These are phyloP conservation scores for Xestia sexstrigata DNA, from an alignment of 2,888 invertebrate genomes.

Conservation along the genomic window DNA sequence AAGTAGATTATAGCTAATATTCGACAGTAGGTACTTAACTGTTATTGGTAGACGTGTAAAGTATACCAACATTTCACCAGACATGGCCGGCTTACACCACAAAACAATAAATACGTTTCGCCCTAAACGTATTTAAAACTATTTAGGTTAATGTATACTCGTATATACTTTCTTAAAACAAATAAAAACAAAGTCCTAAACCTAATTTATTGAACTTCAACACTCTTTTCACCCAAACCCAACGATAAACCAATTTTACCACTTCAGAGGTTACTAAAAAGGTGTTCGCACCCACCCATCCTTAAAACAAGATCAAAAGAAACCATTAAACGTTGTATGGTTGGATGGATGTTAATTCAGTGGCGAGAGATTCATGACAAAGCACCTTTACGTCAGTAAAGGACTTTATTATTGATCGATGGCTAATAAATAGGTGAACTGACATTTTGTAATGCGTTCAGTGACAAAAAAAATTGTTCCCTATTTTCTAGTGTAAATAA, in stretches of 20 bases:
- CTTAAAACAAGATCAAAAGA: conserved; percentile 34
- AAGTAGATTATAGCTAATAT: no score
- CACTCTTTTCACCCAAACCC: not conserved
- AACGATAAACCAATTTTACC: conserved; percentile 2
- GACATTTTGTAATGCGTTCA: not conserved
- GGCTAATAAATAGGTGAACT: not conserved
- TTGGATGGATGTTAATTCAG: conserved; percentile 18
- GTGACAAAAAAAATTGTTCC: not conserved
- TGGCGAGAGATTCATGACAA: conserved; percentile 8
- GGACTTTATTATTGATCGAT: conserved; percentile 6
- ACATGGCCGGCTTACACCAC: no score
- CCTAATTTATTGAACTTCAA: not conserved
- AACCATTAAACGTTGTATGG: conserved; percentile 2
- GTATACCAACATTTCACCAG: no score
- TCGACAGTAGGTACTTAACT: no score
- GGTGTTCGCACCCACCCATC: not conserved
- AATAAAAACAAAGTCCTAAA: not conserved
- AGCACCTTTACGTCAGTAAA: not conserved
- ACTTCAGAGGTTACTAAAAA: not conserved
- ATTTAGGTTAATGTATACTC: no score
- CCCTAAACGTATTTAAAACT: no score
- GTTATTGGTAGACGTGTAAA: no score
- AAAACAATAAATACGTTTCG: no score
- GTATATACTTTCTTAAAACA: not conserved
- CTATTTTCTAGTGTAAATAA: not conserved